These are phyloP conservation scores for Philereme transversata DNA, from an alignment of 2,888 invertebrate genomes.

Conservation along the genomic window DNA sequence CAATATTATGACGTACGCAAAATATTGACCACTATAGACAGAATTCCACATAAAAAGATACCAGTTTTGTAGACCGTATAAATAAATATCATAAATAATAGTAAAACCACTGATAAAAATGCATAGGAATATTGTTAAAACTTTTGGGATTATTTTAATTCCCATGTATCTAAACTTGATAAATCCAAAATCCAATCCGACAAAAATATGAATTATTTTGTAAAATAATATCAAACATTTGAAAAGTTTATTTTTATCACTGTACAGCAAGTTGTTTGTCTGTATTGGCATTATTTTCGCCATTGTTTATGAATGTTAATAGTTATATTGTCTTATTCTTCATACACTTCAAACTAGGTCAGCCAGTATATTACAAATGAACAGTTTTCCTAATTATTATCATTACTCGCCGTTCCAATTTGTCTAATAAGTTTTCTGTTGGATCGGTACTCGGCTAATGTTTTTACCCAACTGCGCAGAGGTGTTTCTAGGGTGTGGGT, in stretches of 20 bases:
- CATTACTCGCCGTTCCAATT: background rate
- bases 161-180: background rate
- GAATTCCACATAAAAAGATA: background rate
- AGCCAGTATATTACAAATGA: background rate
- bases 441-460: too few relatives aligned
- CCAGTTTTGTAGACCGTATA: background rate
- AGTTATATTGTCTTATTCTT: background rate
- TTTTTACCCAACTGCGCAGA: too few relatives aligned
- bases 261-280: slow-evolving; percentile 6
- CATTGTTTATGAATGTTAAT: background rate
- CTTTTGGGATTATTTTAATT: background rate
- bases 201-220: background rate
- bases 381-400: background rate
- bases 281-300: slow-evolving; percentile 1
- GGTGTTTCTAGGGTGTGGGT: too few relatives aligned
- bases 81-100: background rate
- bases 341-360: background rate
- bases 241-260: slow-evolving; percentile 4
- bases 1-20: background rate
- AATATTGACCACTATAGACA: background rate
- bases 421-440: background rate
- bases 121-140: background rate
- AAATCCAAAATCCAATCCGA: slow-evolving; percentile 14
- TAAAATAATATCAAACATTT: slow-evolving; percentile 5
- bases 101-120: background rate